phyloP scores from a whole-genome alignment of 2,113 vertebrate species.

The Ranitomeya imitator region DNA sequence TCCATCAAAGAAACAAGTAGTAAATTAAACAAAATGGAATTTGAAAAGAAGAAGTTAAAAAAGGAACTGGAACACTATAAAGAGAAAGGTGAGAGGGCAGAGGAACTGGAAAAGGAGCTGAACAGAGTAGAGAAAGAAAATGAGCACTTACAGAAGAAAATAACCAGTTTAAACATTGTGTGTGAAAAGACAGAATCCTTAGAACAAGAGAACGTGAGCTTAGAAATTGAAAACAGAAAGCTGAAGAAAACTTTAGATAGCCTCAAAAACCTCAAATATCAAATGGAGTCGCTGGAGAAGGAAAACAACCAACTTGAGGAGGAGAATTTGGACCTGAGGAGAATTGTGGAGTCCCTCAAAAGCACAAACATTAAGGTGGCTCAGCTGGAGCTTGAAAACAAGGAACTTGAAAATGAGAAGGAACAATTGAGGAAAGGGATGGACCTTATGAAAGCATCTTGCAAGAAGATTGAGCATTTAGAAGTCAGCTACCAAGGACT shows the following conservation, averaged over 20 bases:
- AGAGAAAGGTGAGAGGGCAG: constrained; percentile 89
- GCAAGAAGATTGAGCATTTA: constrained; percentile 91
- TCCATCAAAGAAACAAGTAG: constrained; percentile 93
- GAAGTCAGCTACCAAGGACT: constrained; percentile 96
- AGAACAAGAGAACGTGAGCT: constrained; percentile 89
- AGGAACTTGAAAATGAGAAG: constrained; percentile 91
- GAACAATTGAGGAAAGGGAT: constrained; percentile 88
- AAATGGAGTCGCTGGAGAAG: constrained; percentile 89
- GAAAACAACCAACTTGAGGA: constrained; percentile 92
- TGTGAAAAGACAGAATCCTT: constrained; percentile 90
- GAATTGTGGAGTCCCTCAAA: constrained; percentile 84
- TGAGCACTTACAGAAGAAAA: constrained; percentile 89
- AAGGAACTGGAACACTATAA: constrained; percentile 91
- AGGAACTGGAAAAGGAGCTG: constrained; percentile 87
- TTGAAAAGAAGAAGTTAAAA: constrained; percentile 89
- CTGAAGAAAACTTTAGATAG: constrained; percentile 90
- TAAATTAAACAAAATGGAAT: constrained; percentile 92
- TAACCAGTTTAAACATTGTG: constrained; percentile 87
- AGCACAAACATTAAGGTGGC: constrained; percentile 83
- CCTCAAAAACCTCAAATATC: constrained; percentile 86
- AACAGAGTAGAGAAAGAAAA: constrained; percentile 89
- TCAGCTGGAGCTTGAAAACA: constrained; percentile 90
- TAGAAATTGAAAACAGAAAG: constrained; percentile 88
- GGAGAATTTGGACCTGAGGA: constrained; percentile 89
- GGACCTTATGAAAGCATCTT: constrained; percentile 91